Evolutionary conservation across 2,797 vertebrate species (phyloP).

Genomic region (Rallus crepitans): DNA sequence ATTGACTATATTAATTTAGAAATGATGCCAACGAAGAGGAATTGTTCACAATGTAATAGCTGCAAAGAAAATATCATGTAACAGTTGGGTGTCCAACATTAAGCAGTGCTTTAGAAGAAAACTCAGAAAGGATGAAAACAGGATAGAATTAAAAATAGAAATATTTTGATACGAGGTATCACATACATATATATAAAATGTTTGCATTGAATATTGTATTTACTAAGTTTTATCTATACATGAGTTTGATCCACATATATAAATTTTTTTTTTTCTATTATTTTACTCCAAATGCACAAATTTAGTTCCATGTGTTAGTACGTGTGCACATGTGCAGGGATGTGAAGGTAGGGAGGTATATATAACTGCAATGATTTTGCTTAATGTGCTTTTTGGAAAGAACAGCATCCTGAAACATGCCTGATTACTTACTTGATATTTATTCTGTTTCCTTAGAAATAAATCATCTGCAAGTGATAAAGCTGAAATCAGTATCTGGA

Average conservation of each 20-base stretch:
- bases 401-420: background rate
- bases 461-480: background rate
- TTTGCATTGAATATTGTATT: background rate
- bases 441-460: background rate
- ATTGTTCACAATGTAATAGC: background rate
- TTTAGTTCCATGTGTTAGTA: background rate
- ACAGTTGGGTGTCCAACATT: background rate
- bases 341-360: background rate
- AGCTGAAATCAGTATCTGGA: background rate
- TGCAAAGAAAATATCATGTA: background rate
- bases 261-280: background rate
- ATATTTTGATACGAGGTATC: background rate
- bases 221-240: background rate
- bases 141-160: background rate
- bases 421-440: background rate
- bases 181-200: background rate
- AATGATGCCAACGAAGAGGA: background rate
- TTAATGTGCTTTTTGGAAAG: background rate
- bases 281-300: background rate
- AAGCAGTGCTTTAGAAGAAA: background rate
- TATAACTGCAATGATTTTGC: background rate
- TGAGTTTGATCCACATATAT: rapidly evolving
- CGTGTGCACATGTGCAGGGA: background rate
- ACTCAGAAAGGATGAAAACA: background rate
- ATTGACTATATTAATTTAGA: constrained; percentile 16